Conservation (phyloP, 2,888 invertebrate genomes). For the Calameuta idolon region DNA sequence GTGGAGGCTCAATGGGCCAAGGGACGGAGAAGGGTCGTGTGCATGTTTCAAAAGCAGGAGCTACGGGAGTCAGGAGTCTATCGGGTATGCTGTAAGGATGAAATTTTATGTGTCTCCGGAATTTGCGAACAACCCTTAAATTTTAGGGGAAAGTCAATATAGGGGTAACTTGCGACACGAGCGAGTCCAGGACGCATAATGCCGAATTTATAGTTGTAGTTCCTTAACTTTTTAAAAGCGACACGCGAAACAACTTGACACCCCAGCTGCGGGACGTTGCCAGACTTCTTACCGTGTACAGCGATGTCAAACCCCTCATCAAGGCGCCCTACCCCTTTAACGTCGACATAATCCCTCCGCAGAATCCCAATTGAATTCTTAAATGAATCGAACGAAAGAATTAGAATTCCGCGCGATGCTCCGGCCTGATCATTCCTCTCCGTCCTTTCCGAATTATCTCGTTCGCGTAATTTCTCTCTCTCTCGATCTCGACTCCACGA, state of each 20-base stretch:
- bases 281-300: not conserved
- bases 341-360: not conserved
- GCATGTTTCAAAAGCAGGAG: not conserved
- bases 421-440: slow-evolving; percentile 5
- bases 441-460: not conserved
- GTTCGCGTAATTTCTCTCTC: not conserved
- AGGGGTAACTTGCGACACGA: slow-evolving; percentile 33
- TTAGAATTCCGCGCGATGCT: slow-evolving; percentile 8
- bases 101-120: slow-evolving; percentile 7
- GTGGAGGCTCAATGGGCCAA: not conserved
- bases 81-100: not conserved
- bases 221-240: slow-evolving; percentile 39
- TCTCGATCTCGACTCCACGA: not conserved
- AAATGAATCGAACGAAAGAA: not conserved
- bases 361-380: not conserved
- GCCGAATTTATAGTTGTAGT: slow-evolving; percentile 44
- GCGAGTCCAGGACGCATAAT: slow-evolving; percentile 26
- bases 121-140: slow-evolving; percentile 9
- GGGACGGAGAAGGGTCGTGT: not conserved
- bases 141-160: slow-evolving; percentile 34
- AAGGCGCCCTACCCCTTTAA: not conserved
- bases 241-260: slow-evolving; percentile 37
- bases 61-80: not conserved
- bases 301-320: not conserved
- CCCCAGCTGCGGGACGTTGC: not conserved